Conservation (phyloP, 1,140 invertebrate species). For the Heliconius eleuchia region DNA sequence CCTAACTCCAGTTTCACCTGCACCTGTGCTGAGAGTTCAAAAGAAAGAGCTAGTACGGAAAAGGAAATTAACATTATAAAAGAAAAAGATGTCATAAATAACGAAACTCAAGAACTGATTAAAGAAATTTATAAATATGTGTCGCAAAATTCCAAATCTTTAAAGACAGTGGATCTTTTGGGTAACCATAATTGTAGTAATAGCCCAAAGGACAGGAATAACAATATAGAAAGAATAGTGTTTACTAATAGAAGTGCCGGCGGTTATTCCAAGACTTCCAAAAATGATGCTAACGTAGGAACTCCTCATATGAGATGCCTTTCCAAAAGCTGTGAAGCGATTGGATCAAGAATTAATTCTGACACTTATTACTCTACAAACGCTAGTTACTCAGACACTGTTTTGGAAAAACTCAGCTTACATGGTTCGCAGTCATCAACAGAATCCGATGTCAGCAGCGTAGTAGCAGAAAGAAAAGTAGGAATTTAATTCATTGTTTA, state of each 20-base stretch:
- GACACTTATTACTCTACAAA: slow-evolving; percentile 52
- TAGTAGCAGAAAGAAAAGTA: slow-evolving; percentile 50
- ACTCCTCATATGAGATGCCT: slow-evolving; percentile 59
- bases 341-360: slow-evolving; percentile 47
- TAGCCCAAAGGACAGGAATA: slow-evolving; percentile 36
- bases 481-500: neutral
- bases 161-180: neutral
- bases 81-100: slow-evolving; percentile 32
- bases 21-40: slow-evolving; percentile 48
- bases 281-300: slow-evolving; percentile 60
- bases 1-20: slow-evolving; percentile 62
- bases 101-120: slow-evolving; percentile 66
- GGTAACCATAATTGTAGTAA: neutral
- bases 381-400: slow-evolving; percentile 63
- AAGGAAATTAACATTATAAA: slow-evolving; percentile 36
- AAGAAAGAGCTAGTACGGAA: slow-evolving; percentile 41
- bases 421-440: slow-evolving; percentile 51
- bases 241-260: slow-evolving; percentile 57
- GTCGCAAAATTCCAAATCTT: slow-evolving; percentile 48
- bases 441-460: slow-evolving; percentile 51
- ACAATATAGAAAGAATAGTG: slow-evolving; percentile 38
- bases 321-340: slow-evolving; percentile 73
- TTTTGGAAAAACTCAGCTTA: slow-evolving; percentile 63
- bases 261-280: slow-evolving; percentile 49
- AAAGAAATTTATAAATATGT: slow-evolving; percentile 73